Evolutionary conservation across 2,888 invertebrate genomes (phyloP).

Genomic region (Oconnorella tubifera): DNA sequence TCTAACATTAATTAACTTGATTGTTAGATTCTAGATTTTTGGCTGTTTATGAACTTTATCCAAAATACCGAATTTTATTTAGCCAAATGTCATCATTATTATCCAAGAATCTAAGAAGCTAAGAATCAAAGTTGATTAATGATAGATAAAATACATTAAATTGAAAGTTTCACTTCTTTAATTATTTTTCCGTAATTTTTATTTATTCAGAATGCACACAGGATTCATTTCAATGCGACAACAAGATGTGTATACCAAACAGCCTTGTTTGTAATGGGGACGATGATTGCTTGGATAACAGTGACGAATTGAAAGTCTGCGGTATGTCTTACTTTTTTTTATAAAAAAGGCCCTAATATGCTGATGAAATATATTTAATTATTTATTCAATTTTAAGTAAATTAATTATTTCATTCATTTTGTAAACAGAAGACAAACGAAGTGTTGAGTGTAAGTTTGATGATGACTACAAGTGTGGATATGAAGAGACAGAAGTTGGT

Average conservation of each 20-base stretch:
- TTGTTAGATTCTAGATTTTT: no score
- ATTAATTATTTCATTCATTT: background rate
- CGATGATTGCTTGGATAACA: conserved; percentile 18
- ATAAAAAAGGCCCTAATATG: background rate
- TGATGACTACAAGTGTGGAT: conserved; percentile 17
- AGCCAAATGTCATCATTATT: no score
- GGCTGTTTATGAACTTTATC: no score
- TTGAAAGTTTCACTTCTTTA: no score
- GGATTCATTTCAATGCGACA: conserved; percentile 21
- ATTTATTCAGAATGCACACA: no score
- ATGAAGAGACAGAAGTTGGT: conserved; percentile 6
- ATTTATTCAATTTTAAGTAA: background rate
- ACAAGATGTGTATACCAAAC: conserved; percentile 19
- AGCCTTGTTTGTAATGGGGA: conserved; percentile 22
- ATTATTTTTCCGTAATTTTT: no score
- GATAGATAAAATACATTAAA: no score
- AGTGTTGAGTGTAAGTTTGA: conserved; percentile 6
- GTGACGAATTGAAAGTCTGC: conserved; percentile 18
- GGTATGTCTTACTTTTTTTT: conserved; percentile 13
- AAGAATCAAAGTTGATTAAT: no score
- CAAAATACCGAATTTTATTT: no score
- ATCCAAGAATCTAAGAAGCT: no score
- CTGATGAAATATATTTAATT: background rate
- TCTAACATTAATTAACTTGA: no score
- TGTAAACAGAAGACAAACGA: background rate